Evolutionary conservation across 1,140 invertebrate genomes (phyloP).

Genomic region (Drosophila littoralis): DNA sequence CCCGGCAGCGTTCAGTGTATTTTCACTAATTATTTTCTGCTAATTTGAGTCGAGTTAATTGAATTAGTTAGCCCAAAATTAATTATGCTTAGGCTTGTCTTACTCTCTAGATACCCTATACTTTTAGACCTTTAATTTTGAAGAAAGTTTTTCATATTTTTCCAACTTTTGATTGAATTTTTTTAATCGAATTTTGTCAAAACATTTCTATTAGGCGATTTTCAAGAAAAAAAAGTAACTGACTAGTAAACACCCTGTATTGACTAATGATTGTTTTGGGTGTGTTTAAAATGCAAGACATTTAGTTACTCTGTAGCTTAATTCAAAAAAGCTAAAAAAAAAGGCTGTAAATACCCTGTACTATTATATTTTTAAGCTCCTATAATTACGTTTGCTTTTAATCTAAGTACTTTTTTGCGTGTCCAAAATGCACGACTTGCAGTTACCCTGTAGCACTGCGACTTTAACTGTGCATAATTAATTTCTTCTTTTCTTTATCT

Average conservation of each 20-base stretch:
- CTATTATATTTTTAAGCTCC: too few species aligned
- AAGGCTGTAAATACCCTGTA: too few species aligned
- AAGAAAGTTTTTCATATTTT: neutral
- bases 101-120: neutral
- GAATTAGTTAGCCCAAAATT: neutral
- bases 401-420: too few species aligned
- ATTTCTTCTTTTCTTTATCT: too few species aligned
- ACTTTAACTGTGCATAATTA: too few species aligned
- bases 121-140: neutral
- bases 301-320: too few species aligned
- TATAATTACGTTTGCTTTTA: too few species aligned
- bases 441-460: neutral
- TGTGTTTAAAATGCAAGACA: too few species aligned
- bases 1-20: neutral
- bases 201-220: too few species aligned
- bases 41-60: neutral
- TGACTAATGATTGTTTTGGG: neutral
- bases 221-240: neutral
- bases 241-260: constrained; percentile 8
- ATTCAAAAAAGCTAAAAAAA: too few species aligned
- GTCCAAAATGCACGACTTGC: neutral
- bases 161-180: neutral
- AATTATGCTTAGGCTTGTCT: neutral
- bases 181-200: neutral
- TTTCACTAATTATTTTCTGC: neutral